These are phyloP conservation scores for Zhuqinia jingwanae DNA, from an alignment of 2,888 invertebrate genomes.

Conservation along the genomic window DNA sequence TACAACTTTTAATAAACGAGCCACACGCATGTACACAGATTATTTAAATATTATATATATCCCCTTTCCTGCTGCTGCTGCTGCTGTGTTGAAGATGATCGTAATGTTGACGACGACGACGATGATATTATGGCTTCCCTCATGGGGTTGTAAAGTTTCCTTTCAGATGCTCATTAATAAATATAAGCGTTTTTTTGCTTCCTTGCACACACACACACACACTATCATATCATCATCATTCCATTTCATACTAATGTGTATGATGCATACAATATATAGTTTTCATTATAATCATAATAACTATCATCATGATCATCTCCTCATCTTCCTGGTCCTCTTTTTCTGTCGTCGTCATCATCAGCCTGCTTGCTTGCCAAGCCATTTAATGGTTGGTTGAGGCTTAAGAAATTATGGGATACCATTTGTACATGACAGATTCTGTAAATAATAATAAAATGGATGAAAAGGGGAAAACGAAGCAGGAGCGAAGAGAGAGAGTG, in stretches of 20 bases:
- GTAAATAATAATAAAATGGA: conserved; percentile 57
- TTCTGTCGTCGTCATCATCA: conserved; percentile 29
- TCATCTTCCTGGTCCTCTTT: conserved; percentile 2
- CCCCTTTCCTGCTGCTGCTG: conserved; percentile 10
- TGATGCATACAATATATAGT: not conserved
- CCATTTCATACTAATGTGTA: too few relatives aligned
- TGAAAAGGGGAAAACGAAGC: not conserved
- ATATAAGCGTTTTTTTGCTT: conserved; percentile 45
- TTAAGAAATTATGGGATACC: conserved; percentile 68
- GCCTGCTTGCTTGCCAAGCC: conserved; percentile 56
- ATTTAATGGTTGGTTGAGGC: conserved; percentile 62
- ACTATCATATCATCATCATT: not conserved
- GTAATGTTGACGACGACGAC: too few relatives aligned
- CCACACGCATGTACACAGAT: conserved; percentile 66
- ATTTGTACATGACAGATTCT: conserved; percentile 67
- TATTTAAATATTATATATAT: conserved; percentile 71
- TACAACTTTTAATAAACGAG: conserved; percentile 71
- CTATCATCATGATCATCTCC: conserved; percentile 12
- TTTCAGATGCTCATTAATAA: conserved; percentile 71
- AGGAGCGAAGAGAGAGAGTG: too few relatives aligned
- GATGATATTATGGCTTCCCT: conserved; percentile 68
- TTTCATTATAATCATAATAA: conserved; percentile 26
- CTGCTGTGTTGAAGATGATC: too few relatives aligned
- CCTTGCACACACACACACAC: too few relatives aligned
- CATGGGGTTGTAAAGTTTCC: conserved; percentile 58